Conservation (phyloP, 2,797 vertebrate species). For the Cyclopterus lumpus region DNA sequence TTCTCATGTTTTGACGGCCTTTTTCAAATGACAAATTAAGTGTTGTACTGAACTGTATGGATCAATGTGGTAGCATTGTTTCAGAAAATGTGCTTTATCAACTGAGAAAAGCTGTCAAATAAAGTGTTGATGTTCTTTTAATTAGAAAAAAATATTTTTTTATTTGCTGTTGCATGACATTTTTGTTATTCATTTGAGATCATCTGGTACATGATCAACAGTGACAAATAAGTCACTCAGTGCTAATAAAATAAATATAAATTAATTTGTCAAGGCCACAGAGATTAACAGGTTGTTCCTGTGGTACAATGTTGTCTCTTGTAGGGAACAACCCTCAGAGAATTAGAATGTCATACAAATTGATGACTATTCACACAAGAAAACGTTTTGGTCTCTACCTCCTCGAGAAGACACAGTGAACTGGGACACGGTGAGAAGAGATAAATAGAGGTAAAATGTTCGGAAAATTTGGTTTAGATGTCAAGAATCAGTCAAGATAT, state of each 20-base stretch:
- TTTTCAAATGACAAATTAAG: neutral
- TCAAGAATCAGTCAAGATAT: conserved; percentile 47
- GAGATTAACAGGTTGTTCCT: conserved; percentile 9
- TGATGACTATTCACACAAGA: conserved; percentile 6
- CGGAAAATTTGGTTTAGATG: conserved; percentile 29
- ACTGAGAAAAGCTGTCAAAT: neutral
- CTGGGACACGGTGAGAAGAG: conserved; percentile 25
- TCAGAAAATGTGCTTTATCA: conserved; percentile 4
- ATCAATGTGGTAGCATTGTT: neutral
- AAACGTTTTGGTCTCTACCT: neutral
- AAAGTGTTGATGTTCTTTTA: neutral
- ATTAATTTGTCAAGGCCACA: conserved; percentile 35
- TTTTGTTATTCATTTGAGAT: conserved; percentile 33
- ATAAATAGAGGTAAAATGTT: conserved; percentile 20
- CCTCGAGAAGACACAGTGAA: conserved; percentile 22
- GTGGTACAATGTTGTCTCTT: conserved; percentile 9
- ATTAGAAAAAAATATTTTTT: neutral
- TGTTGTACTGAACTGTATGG: neutral
- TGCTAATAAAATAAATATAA: conserved; percentile 47
- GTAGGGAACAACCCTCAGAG: neutral
- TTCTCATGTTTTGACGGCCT: neutral
- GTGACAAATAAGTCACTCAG: conserved; percentile 24
- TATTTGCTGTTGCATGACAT: conserved; percentile 17
- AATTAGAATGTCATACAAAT: too few species aligned
- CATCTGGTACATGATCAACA: conserved; percentile 27